Evolutionary conservation across 2,113 vertebrate genomes (phyloP).

Genomic region (Tinamus guttatus): DNA sequence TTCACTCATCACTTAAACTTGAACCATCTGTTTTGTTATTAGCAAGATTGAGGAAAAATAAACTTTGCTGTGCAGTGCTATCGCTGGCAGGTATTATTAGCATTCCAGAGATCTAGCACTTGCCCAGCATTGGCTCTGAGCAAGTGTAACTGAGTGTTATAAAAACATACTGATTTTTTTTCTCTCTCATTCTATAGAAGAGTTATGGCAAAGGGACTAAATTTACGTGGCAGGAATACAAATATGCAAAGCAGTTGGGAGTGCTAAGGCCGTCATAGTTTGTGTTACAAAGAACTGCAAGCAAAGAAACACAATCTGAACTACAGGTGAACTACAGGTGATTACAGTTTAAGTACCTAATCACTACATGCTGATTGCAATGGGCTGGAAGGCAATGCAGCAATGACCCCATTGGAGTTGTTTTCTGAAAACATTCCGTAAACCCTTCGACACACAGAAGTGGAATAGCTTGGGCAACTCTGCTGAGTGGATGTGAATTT

Average conservation of each 20-base stretch:
- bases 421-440: background rate
- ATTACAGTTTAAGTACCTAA: background rate
- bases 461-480: background rate
- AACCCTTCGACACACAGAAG: background rate
- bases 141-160: background rate
- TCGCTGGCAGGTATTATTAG: background rate
- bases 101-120: background rate
- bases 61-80: background rate
- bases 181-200: background rate
- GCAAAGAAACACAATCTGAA: background rate
- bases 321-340: background rate
- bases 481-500: background rate
- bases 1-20: background rate
- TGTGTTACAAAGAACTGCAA: background rate
- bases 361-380: background rate
- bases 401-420: background rate
- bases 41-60: conserved; percentile 17
- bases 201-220: background rate
- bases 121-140: background rate
- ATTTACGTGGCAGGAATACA: background rate
- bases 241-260: background rate
- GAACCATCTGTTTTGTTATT: background rate
- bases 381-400: background rate
- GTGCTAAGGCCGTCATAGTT: background rate
- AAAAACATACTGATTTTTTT: background rate